Evolutionary conservation across 2,888 invertebrate species (phyloP), one percentile per base, ranked within the genome.

Genomic region (Hypolimnas misippus): DNA sequence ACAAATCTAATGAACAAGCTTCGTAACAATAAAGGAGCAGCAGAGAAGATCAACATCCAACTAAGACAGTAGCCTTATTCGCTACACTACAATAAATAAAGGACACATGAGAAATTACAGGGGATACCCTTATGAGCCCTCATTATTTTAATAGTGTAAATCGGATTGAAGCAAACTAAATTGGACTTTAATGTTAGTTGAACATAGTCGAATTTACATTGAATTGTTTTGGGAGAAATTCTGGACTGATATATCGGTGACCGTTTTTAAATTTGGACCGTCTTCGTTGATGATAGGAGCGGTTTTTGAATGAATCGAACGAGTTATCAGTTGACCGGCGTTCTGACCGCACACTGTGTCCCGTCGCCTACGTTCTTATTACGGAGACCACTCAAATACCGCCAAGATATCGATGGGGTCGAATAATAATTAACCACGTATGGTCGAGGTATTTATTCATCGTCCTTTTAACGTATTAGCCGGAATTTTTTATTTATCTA

Each of bases 61-160:
- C 78, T 79, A 81, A 80, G 78, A 85, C 87, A 84, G 88, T 81
- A 86, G 87, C 84, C 78, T 81, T 83, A 82, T 83, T 84, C 80
- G 80, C 79, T 74, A 76, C 77, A 84, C 80, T 14, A 49, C 49
- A 81, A 89, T 87, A 89, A 89, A 89, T 87, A 89, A 87, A 85
- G 79, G 77, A 82, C 86, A 86, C 83, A 86, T 81, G 87, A 89
- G 87, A 87, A 87, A 89, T 87, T 86, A 85, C 86, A 74, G 77
- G 82, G 82, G 83, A 82, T 84, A 85, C 86, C 86, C 86, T 84
- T 78, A 84, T 84, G 85, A 85, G 82, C 74, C 78, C 85, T 86
- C 87, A 88, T 89, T 88, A 90, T 87, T 89, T 87, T 87, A 88
- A 88, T 86, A 84, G 84, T 84, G 76, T 84, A 82, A 86, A 84